Conservation (phyloP, 2,797 vertebrate species). For the Zonotrichia albicollis region DNA sequence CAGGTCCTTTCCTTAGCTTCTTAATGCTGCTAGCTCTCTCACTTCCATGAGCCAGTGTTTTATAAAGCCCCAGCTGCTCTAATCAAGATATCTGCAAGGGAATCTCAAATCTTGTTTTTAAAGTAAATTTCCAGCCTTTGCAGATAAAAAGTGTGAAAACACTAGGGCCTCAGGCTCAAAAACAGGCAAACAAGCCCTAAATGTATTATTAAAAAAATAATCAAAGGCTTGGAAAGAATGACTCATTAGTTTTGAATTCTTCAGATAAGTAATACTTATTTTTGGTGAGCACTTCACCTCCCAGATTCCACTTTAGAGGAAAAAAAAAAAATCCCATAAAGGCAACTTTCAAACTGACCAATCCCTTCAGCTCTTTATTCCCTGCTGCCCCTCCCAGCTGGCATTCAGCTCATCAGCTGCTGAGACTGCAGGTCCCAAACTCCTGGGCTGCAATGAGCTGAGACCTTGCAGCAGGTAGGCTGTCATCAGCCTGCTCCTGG, state of each 20-base stretch:
- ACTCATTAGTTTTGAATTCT: constrained; percentile 38
- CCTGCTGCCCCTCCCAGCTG: neutral
- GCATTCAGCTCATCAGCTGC: neutral
- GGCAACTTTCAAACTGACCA: neutral
- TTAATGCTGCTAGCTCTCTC: neutral
- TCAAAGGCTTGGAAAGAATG: constrained; percentile 12
- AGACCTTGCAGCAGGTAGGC: neutral
- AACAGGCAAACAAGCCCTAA: constrained; percentile 24
- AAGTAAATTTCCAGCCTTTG: constrained; percentile 42
- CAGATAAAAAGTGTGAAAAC: constrained; percentile 37
- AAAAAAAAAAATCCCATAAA: neutral
- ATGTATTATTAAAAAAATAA: constrained; percentile 27
- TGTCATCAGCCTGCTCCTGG: neutral
- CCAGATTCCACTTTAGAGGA: neutral
- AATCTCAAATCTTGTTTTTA: constrained; percentile 49
- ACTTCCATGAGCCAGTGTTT: constrained; percentile 23
- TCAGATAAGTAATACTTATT: neutral
- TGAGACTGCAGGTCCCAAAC: neutral
- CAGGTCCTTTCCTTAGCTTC: neutral
- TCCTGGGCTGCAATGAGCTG: neutral
- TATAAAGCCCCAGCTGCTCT: constrained; percentile 40
- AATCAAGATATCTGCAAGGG: constrained; percentile 47
- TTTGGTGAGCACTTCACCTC: neutral
- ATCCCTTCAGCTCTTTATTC: neutral
- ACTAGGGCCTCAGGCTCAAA: neutral